phyloP scores from a whole-genome alignment of 2,113 vertebrate species.

The Riparia riparia region DNA sequence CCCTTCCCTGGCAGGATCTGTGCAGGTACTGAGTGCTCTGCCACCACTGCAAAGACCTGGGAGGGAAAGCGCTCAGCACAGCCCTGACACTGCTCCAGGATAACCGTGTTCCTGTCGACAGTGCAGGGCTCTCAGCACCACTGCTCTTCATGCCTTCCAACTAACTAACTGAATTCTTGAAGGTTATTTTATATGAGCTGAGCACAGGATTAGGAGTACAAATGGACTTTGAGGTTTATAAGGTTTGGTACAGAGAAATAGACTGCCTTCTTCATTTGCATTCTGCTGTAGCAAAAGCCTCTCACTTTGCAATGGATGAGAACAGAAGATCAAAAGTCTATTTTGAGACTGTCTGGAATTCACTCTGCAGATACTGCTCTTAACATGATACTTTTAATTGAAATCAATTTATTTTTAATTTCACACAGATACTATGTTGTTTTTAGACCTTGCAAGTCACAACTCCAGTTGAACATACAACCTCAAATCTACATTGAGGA shows the following conservation, averaged over 20 bases:
- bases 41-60: neutral
- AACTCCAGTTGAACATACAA: neutral
- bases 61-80: neutral
- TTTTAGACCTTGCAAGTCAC: neutral
- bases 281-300: neutral
- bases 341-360: neutral
- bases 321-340: conserved; percentile 10
- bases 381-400: neutral
- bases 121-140: neutral
- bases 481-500: neutral
- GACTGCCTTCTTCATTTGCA: neutral
- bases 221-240: neutral
- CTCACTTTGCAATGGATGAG: neutral
- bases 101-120: neutral
- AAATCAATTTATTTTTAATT: neutral
- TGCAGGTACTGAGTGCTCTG: neutral
- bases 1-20: neutral
- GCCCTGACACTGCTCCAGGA: neutral
- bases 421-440: neutral
- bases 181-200: neutral
- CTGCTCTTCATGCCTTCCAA: neutral
- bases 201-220: neutral
- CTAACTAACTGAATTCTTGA: neutral
- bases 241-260: neutral
- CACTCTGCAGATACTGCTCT: neutral